Conservation (phyloP, 2,888 invertebrate species). For the Embidobia sp. region DNA sequence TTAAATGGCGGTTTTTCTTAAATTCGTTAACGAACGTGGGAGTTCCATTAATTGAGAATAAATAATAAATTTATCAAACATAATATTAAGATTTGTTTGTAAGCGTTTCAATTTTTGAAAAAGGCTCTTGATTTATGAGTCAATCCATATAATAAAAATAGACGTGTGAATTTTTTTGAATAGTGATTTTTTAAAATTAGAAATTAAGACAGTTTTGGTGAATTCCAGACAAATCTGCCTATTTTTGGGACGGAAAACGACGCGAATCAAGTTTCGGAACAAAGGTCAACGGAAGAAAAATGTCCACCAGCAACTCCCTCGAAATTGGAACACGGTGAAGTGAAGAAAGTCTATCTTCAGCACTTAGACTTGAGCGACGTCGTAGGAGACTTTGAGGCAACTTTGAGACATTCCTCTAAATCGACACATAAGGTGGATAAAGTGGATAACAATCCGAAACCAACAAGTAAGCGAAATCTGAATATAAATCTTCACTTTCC, state of each 20-base stretch:
- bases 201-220: constrained; percentile 12
- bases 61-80: constrained; percentile 14
- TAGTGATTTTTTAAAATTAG: too few relatives aligned
- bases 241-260: constrained; percentile 70
- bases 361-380: constrained; percentile 82
- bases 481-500: too few relatives aligned
- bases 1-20: constrained; percentile 6
- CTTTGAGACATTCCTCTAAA: constrained; percentile 83
- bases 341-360: constrained; percentile 65
- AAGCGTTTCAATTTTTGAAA: constrained; percentile 6
- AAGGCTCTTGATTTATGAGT: not conserved
- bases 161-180: not conserved
- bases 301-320: constrained; percentile 16
- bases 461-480: constrained; percentile 41
- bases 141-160: not conserved
- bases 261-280: constrained; percentile 72
- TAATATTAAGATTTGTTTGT: constrained; percentile 24
- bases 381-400: constrained; percentile 87
- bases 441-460: constrained; percentile 37
- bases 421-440: constrained; percentile 50
- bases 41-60: constrained; percentile 5
- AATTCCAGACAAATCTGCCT: constrained; percentile 74
- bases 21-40: constrained; percentile 10
- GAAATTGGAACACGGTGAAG: constrained; percentile 11
- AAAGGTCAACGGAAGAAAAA: constrained; percentile 65